Evolutionary conservation across 2,113 vertebrate species (phyloP), one percentile per base, ranked within the genome.

Genomic region (Passerina amoena): DNA sequence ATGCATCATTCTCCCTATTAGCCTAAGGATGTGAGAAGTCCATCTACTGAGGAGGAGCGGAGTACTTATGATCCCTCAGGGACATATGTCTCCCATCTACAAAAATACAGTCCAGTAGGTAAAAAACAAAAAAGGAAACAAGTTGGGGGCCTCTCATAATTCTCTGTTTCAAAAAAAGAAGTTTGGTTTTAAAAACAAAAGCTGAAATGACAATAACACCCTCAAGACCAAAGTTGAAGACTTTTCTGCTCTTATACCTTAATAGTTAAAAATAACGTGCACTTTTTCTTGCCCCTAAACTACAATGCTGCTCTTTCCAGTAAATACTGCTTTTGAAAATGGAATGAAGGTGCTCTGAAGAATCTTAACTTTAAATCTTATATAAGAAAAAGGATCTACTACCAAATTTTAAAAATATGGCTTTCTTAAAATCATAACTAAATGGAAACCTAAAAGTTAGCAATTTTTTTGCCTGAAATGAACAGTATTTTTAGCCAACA

Each of bases 31-130:
- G 47, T 3, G 2, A 88, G 38, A 69, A 82, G n/a, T 59, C 31
- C 31, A 14, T 66, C 13, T 45, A 5, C 2, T 4, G 5, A 6
- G 4, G 10, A 5, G 19, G 5, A 25, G 30, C 10, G 18, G 11
- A 48, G 30, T 30, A 60, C 4, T 47, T 27, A 19, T 1, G 7
- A 57, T 44, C 20, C 47, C 53, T 63, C 42, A 51, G 25, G 14
- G 18, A 81, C 15, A 57, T 18, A 23, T 1, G 5, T 7, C 45
- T 75, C 33, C 40, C 56, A 56, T 35, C n/a, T 64, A 68, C 61
- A 87, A 75, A 84, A 71, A 53, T 4, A 51, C 10, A 45, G 38
- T 13, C 59, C 27, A 65, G 14, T 51, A 9, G 20, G 8, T 11
- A 51, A 61, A 21, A 21, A 23, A 15, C 10, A 11, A 20, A 31